Evolutionary conservation across 2,113 vertebrate species (phyloP).

Genomic region (Lagopus muta): DNA sequence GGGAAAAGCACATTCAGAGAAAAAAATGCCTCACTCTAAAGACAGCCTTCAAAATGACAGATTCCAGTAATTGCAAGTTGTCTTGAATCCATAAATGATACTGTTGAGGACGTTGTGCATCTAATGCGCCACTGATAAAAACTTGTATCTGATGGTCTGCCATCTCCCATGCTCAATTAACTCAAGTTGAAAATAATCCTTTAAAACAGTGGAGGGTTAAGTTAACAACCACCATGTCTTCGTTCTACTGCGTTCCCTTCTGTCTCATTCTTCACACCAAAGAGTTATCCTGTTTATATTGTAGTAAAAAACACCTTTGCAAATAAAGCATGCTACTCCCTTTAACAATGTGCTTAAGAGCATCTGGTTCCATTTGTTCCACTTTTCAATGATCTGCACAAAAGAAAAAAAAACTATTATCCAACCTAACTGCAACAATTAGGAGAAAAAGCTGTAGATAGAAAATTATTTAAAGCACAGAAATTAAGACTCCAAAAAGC

Average conservation of each 20-base stretch:
- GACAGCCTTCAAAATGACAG: not conserved
- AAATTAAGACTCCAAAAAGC: not conserved
- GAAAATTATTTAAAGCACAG: not conserved
- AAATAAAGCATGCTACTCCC: not conserved
- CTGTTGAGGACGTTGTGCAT: not conserved
- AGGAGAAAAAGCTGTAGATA: not conserved
- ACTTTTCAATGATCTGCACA: not conserved
- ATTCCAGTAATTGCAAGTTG: not conserved
- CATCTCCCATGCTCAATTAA: not conserved
- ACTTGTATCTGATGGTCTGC: not conserved
- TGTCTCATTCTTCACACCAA: not conserved
- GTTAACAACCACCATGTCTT: not conserved
- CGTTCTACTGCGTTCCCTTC: not conserved
- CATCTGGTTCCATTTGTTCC: not conserved
- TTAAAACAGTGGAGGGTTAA: not conserved
- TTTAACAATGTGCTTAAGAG: not conserved
- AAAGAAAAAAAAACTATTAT: not conserved
- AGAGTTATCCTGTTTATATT: not conserved
- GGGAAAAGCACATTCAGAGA: too few relatives aligned
- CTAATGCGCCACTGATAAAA: slow-evolving; percentile 2
- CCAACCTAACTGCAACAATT: not conserved
- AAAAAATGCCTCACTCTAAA: not conserved
- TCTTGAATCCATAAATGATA: not conserved
- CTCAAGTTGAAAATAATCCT: not conserved
- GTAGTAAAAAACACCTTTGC: not conserved